Conservation (phyloP, 2,797 vertebrate genomes). For the Nyctibius grandis region DNA sequence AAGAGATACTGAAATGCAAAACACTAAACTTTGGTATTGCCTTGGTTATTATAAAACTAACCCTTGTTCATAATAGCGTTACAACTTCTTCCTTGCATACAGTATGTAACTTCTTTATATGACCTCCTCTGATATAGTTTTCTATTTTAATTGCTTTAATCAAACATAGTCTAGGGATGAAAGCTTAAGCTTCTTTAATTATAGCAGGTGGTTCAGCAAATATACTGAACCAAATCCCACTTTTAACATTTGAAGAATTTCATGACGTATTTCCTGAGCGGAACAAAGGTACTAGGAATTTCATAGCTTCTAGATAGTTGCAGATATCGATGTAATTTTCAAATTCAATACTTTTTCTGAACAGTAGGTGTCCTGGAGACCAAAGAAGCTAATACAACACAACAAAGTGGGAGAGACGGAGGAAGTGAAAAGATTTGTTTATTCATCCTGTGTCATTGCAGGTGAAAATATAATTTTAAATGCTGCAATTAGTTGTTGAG, state of each 20-base stretch:
- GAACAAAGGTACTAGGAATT: neutral
- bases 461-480: neutral
- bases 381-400: neutral
- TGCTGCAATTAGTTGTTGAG: neutral
- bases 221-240: neutral
- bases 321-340: neutral
- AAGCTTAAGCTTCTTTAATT: slow-evolving; percentile 6
- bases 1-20: neutral
- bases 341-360: neutral
- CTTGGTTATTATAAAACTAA: neutral
- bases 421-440: neutral
- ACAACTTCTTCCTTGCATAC: slow-evolving; percentile 7
- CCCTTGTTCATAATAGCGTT: neutral
- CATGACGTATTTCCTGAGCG: neutral
- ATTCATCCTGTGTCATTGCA: neutral
- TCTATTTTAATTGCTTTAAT: slow-evolving; percentile 53
- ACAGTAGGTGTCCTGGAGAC: neutral
- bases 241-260: neutral
- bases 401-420: neutral
- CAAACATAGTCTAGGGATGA: slow-evolving; percentile 4
- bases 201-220: slow-evolving; percentile 28
- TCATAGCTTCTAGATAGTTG: neutral
- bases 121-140: neutral
- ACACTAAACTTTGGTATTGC: neutral
- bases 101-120: neutral